These are phyloP conservation scores for Telmatochromis sp. DNA, from an alignment of 2,113 vertebrate genomes.

Conservation along the genomic window DNA sequence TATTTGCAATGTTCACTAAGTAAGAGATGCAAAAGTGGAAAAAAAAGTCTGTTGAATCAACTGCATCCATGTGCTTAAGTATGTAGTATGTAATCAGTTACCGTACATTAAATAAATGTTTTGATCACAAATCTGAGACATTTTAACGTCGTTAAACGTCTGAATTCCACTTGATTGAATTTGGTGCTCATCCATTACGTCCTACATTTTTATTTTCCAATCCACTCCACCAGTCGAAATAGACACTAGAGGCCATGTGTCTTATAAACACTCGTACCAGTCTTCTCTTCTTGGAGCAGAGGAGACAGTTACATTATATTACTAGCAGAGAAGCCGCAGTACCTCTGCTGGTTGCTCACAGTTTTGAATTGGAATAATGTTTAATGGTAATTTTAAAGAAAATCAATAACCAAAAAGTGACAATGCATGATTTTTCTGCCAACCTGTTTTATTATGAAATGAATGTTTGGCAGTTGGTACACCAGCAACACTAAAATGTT, in stretches of 20 bases:
- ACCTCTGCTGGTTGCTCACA: neutral
- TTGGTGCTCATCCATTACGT: constrained; percentile 31
- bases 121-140: constrained; percentile 72
- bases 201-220: constrained; percentile 1
- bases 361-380: neutral
- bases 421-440: neutral
- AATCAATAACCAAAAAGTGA: neutral
- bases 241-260: neutral
- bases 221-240: neutral
- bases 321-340: neutral
- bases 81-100: constrained; percentile 75
- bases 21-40: constrained; percentile 44
- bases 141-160: constrained; percentile 58
- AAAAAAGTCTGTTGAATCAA: constrained; percentile 51
- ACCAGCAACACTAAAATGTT: constrained; percentile 30
- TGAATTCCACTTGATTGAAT: constrained; percentile 38
- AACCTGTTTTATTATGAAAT: neutral
- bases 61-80: constrained; percentile 65
- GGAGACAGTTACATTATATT: neutral
- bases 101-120: constrained; percentile 76
- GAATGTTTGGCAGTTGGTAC: constrained; percentile 2
- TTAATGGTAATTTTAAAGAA: neutral
- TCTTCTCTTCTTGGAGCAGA: neutral
- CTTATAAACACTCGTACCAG: neutral
- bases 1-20: constrained; percentile 51